Base-by-base conservation (phyloP, 2,888 invertebrate species). In the Cephus nigrinus region DNA sequence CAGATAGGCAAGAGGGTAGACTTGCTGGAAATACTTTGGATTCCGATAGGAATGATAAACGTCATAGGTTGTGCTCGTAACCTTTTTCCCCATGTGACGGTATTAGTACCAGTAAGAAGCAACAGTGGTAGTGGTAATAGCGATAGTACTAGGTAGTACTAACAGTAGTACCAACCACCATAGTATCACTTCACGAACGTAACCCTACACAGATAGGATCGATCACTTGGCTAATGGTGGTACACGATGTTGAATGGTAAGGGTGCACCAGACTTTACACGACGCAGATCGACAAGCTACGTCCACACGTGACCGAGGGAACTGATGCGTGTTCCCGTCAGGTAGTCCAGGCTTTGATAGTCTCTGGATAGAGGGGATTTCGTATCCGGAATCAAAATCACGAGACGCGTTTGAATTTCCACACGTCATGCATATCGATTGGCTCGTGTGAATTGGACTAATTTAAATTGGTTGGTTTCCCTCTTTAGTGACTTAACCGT, bases 21-120 rank as follows among this genome's bases (percentile, higher is more conserved):
- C 5, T 71, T 31, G 71, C 32, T 33, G 71, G 71, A 71, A 71
- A 71, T 71, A 71, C 32, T 71, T 71, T 31, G 33, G 71, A 71
- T 71, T 71, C 71, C 71, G 71, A 71, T 71, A 71, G 71, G 32
- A 71, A 69, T 69, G 69, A 69, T 69, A 71, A 71, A 71, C 71
- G 71, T 71, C 71, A 9, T 31, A 33, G 71, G 71, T 55, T 55
- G 55, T 3, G 55, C 32, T 71, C 31, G 71, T 71, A 71, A 71
- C 71, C 32, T 71, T 71, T 71, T 71, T 71, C 3, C 15, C 12
- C 12, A 55, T 55, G 55, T 55, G 23, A 9, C 23, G 23, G 55
- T 23, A 55, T 55, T 23, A 9, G 55, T 55, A 23, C 9, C 23
- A 9, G 55, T 23, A 23, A 55, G 23, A 55, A 23, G 55, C 23